phyloP scores from a whole-genome alignment of 2,888 invertebrate species.

The Andricus quercusramuli region DNA sequence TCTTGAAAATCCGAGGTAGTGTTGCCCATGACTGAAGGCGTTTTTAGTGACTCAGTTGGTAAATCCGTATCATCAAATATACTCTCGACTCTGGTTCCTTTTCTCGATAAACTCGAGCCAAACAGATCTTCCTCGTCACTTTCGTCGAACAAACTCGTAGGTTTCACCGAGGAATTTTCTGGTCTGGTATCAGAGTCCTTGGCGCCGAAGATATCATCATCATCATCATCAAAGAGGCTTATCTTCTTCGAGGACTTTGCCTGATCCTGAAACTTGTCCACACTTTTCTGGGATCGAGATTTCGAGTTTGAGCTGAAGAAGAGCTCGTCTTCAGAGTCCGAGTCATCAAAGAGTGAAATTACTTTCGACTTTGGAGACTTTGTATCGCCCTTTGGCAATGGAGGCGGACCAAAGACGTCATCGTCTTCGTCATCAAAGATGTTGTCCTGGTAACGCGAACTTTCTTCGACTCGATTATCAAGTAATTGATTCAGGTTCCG shows the following conservation, averaged over 20 bases:
- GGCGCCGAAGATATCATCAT: conserved; percentile 40
- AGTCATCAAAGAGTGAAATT: conserved; percentile 71
- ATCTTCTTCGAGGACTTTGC: conserved; percentile 54
- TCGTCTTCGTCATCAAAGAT: conserved; percentile 66
- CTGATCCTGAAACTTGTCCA: conserved; percentile 49
- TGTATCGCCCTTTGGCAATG: conserved; percentile 65
- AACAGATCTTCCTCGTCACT: conserved; percentile 64
- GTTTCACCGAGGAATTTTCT: not conserved
- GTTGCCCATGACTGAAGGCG: conserved; percentile 2
- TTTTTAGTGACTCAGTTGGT: conserved; percentile 6
- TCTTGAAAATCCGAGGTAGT: not conserved
- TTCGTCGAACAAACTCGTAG: conserved; percentile 54
- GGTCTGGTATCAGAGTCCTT: conserved; percentile 54
- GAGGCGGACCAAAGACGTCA: conserved; percentile 72
- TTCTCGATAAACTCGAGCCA: conserved; percentile 43
- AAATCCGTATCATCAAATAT: conserved; percentile 30
- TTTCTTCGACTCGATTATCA: conserved; percentile 14
- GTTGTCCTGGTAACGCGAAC: conserved; percentile 51
- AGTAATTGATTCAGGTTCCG: conserved; percentile 8
- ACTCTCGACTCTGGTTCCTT: conserved; percentile 12
- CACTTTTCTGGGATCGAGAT: conserved; percentile 61
- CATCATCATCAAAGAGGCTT: conserved; percentile 69
- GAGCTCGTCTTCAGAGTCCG: conserved; percentile 74
- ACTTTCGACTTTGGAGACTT: conserved; percentile 67
- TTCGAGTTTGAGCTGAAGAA: conserved; percentile 72